phyloP scores from a whole-genome alignment of 2,113 vertebrate genomes.

The Indicator indicator region DNA sequence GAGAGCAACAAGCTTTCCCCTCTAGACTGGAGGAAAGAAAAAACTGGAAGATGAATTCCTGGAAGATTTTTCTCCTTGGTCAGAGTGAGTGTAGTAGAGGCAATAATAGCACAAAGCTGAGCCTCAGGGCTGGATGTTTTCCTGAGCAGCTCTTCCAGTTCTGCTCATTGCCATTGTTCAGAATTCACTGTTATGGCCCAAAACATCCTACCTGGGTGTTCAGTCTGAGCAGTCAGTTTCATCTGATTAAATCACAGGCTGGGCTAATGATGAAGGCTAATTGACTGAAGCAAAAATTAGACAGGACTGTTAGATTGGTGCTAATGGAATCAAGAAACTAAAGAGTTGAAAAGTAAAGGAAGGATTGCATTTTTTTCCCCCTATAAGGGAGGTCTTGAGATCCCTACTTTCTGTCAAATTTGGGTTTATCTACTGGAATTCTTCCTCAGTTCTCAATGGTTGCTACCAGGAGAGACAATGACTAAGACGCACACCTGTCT shows the following conservation, averaged over 20 bases:
- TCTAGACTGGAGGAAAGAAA: not conserved
- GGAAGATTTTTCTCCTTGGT: not conserved
- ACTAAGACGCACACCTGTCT: not conserved
- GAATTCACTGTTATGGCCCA: not conserved
- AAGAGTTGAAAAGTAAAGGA: not conserved
- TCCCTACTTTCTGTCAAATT: not conserved
- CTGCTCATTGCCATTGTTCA: not conserved
- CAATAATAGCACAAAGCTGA: not conserved
- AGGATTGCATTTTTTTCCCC: not conserved
- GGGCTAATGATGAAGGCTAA: not conserved
- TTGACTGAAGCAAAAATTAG: not conserved
- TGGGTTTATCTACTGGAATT: not conserved
- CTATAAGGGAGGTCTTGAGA: not conserved
- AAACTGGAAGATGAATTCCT: not conserved
- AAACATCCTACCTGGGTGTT: not conserved
- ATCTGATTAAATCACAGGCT: not conserved
- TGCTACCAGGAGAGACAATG: not conserved
- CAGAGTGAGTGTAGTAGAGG: not conserved
- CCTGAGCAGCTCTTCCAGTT: not conserved
- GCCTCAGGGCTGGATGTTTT: accelerated
- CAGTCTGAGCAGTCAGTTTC: not conserved
- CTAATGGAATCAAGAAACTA: not conserved
- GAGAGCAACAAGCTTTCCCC: no score
- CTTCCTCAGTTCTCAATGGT: not conserved
- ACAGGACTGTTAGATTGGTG: not conserved